phyloP scores from a whole-genome alignment of 2,113 vertebrate species.

The Vombatus ursinus region DNA sequence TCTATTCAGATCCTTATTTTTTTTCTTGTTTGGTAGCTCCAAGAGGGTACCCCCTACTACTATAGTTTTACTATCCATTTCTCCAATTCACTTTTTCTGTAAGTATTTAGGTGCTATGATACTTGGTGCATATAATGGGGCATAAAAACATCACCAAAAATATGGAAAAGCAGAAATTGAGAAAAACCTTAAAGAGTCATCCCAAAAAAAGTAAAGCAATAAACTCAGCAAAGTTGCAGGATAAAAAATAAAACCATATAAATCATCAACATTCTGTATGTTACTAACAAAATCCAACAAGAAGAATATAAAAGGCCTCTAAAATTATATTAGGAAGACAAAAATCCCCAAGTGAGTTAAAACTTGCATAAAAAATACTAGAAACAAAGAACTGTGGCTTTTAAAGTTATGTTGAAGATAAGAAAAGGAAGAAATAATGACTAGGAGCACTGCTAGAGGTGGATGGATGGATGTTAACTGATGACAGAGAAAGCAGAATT shows the following conservation, averaged over 20 bases:
- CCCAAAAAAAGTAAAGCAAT: neutral
- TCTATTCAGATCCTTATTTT: neutral
- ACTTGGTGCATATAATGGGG: neutral
- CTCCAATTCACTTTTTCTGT: neutral
- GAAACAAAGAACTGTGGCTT: neutral
- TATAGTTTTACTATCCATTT: neutral
- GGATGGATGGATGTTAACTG: neutral
- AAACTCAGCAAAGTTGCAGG: neutral
- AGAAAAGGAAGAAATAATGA: neutral
- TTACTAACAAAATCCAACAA: neutral
- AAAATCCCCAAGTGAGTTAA: neutral
- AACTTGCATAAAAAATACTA: neutral
- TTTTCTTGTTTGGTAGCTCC: neutral
- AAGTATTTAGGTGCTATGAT: neutral
- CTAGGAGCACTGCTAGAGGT: neutral
- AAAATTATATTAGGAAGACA: neutral
- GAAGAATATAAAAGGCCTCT: neutral
- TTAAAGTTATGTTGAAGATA: neutral
- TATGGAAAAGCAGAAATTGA: neutral
- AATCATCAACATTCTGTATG: neutral
- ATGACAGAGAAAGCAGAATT: neutral
- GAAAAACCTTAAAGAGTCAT: neutral
- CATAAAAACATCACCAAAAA: neutral
- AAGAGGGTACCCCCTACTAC: neutral
- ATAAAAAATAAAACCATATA: neutral